Percentiles rank a stretch among this genome's conserved stretches.
Conservation (phyloP, 2,888 invertebrate genomes). For the Euspilapteryx auroguttella region DNA sequence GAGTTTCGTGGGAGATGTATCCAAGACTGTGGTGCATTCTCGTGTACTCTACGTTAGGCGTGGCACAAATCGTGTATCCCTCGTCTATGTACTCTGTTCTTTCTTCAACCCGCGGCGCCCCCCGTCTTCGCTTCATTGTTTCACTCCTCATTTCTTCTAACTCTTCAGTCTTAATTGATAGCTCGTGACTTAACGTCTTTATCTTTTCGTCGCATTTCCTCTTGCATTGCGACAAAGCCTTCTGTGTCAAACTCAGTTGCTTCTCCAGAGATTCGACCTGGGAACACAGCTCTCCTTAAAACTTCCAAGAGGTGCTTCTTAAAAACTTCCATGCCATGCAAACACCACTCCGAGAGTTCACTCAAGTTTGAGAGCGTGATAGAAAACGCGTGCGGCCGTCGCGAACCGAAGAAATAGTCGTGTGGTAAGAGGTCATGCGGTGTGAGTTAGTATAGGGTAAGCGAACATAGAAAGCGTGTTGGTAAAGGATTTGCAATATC, state of each 20-base stretch:
- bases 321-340: slow-evolving; percentile 32
- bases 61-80: slow-evolving; percentile 48
- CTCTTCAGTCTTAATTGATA: slow-evolving; percentile 56
- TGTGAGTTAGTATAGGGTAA: too few relatives aligned
- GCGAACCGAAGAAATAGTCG: too few relatives aligned
- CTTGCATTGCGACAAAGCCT: slow-evolving; percentile 55
- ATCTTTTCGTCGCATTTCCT: slow-evolving; percentile 58
- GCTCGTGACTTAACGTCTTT: slow-evolving; percentile 60
- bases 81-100: slow-evolving; percentile 49
- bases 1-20: slow-evolving; percentile 37
- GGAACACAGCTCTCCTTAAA: slow-evolving; percentile 50
- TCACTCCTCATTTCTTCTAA: slow-evolving; percentile 48
- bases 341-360: too few relatives aligned
- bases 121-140: slow-evolving; percentile 41
- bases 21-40: slow-evolving; percentile 55
- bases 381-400: too few relatives aligned
- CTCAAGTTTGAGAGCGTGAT: too few relatives aligned
- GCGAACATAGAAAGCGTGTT: slow-evolving; percentile 16
- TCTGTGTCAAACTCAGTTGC: slow-evolving; percentile 56
- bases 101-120: slow-evolving; percentile 44
- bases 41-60: slow-evolving; percentile 44
- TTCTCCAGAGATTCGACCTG: slow-evolving; percentile 63
- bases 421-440: too few relatives aligned
- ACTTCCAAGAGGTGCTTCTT: too few relatives aligned
- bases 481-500: slow-evolving; percentile 9